Conservation (phyloP, 2,797 vertebrate genomes). For the Ceryle rudis region DNA sequence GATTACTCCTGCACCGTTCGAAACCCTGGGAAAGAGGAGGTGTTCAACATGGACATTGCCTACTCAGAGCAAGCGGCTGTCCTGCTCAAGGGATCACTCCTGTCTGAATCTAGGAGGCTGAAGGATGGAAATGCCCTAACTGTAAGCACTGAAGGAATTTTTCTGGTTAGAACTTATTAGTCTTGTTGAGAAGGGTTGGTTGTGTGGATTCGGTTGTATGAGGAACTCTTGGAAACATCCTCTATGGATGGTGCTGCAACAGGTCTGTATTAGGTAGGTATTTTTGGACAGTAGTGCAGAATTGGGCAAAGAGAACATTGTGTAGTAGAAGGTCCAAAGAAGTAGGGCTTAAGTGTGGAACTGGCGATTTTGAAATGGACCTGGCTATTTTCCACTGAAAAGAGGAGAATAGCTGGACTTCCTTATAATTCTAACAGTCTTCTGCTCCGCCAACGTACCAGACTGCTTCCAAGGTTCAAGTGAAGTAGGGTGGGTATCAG, state of each 20-base stretch:
- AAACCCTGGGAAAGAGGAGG: slow-evolving; percentile 73
- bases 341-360: background rate
- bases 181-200: background rate
- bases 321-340: background rate
- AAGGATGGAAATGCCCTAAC: slow-evolving; percentile 82
- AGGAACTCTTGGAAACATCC: background rate
- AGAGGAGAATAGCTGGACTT: background rate
- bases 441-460: background rate
- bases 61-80: slow-evolving; percentile 90
- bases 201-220: background rate
- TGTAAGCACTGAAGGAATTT: slow-evolving; percentile 74
- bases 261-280: background rate
- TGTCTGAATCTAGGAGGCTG: slow-evolving; percentile 62
- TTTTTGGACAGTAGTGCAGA: background rate
- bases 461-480: background rate
- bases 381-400: background rate
- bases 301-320: background rate
- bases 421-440: background rate
- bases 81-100: slow-evolving; percentile 80
- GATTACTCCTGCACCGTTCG: slow-evolving; percentile 45
- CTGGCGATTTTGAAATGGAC: background rate
- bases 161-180: background rate
- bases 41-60: slow-evolving; percentile 87
- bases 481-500: background rate
- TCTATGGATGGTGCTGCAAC: background rate